These are phyloP conservation scores for Ormyrus thymus DNA, from an alignment of 2,888 invertebrate genomes.

Conservation along the genomic window DNA sequence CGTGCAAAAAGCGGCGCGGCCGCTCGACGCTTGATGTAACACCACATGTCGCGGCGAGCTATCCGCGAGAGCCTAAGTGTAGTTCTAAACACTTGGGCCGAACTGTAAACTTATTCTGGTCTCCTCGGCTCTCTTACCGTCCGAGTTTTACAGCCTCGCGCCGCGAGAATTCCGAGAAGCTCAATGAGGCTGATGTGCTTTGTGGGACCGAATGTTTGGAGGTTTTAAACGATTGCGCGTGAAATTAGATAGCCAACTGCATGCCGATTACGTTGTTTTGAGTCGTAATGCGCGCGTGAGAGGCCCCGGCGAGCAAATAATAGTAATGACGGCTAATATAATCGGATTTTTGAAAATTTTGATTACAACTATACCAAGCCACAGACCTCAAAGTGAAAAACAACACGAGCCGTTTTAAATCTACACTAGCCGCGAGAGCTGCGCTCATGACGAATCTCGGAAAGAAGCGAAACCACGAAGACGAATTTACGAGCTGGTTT, in stretches of 20 bases:
- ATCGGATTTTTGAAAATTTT: slow-evolving; percentile 48
- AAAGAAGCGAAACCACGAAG: slow-evolving; percentile 54
- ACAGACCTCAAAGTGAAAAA: slow-evolving; percentile 47
- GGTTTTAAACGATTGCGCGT: neutral
- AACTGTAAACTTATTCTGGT: slow-evolving; percentile 43
- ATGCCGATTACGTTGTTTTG: neutral
- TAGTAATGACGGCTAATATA: slow-evolving; percentile 42
- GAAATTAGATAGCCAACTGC: no score
- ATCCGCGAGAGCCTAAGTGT: neutral
- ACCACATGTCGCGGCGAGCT: slow-evolving; percentile 1
- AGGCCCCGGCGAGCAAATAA: slow-evolving; percentile 19
- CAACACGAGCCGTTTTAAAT: slow-evolving; percentile 46
- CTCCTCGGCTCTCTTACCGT: neutral
- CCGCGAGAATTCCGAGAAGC: neutral
- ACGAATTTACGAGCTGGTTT: slow-evolving; percentile 54
- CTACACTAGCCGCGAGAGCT: slow-evolving; percentile 38
- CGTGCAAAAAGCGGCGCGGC: slow-evolving; percentile 37
- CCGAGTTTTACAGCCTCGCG: neutral
- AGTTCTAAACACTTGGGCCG: neutral
- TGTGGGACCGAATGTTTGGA: neutral
- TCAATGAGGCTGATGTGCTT: neutral
- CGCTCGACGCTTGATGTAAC: slow-evolving; percentile 3
- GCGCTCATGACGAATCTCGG: slow-evolving; percentile 45
- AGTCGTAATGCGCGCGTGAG: neutral
- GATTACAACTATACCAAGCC: slow-evolving; percentile 42